Conservation (phyloP, 1,140 invertebrate species). For the Cyrtorhinus lividipennis region DNA sequence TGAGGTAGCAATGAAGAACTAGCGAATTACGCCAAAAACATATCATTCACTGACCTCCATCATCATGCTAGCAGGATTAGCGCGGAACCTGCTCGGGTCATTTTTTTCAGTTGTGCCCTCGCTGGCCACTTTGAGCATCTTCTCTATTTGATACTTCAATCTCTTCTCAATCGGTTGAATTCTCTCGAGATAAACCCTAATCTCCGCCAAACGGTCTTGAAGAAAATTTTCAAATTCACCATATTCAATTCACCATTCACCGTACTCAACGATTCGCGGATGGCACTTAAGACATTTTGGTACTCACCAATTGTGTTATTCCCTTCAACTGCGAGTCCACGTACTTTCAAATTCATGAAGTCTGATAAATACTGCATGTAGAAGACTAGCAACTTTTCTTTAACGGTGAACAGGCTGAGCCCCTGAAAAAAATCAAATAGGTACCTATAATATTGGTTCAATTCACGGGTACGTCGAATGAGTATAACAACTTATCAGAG, state of each 20-base stretch:
- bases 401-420: conserved; percentile 82
- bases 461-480: not conserved
- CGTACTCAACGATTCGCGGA: too few species aligned
- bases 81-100: conserved; percentile 65
- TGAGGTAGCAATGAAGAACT: too few species aligned
- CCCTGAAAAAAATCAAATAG: conserved; percentile 41
- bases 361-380: conserved; percentile 81
- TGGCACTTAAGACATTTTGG: too few species aligned
- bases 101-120: conserved; percentile 50
- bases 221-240: conserved; percentile 15
- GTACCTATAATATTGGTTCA: not conserved
- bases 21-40: too few species aligned
- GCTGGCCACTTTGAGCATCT: conserved; percentile 71
- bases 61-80: conserved; percentile 45
- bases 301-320: conserved; percentile 51
- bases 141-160: conserved; percentile 93
- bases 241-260: not conserved
- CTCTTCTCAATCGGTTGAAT: conserved; percentile 90
- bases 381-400: conserved; percentile 80
- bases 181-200: conserved; percentile 83
- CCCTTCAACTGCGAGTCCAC: conserved; percentile 63
- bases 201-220: conserved; percentile 66
- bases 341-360: conserved; percentile 66
- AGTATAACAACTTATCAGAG: not conserved
- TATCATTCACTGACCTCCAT: conserved; percentile 17